phyloP scores from a whole-genome alignment of 92 coral and sea anemone genomes.

The Siderastrea siderea region DNA sequence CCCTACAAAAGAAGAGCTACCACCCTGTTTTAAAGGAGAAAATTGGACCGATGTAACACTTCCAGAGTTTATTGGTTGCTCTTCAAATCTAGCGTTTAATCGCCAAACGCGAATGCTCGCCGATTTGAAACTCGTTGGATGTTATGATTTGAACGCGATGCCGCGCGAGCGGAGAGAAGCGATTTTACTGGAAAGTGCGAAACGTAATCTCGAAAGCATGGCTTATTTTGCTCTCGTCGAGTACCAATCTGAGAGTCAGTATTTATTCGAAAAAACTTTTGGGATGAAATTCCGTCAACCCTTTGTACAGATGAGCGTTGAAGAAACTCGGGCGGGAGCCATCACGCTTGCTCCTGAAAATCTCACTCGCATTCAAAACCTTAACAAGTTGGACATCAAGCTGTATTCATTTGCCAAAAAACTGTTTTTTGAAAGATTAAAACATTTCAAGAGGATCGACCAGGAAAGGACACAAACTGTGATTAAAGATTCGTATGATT shows the following conservation, averaged over 20 bases:
- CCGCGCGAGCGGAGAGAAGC: slow-evolving; percentile 73
- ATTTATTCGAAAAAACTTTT: slow-evolving; percentile 93
- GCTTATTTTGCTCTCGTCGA: slow-evolving; percentile 95
- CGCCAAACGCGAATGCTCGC: slow-evolving; percentile 95
- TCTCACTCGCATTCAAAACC: slow-evolving; percentile 57
- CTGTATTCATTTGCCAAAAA: slow-evolving; percentile 87
- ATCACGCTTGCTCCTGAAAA: slow-evolving; percentile 36
- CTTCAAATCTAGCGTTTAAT: slow-evolving; percentile 89
- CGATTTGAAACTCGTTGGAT: slow-evolving; percentile 82
- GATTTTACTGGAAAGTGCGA: slow-evolving; percentile 87
- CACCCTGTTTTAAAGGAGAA: slow-evolving; percentile 85
- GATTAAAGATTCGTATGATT: slow-evolving; percentile 5
- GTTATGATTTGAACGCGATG: slow-evolving; percentile 75
- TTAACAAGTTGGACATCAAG: slow-evolving; percentile 78
- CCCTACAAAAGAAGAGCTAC: slow-evolving; percentile 78
- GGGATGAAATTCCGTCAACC: slow-evolving; percentile 80
- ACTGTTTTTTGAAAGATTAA: slow-evolving; percentile 85
- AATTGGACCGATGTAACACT: slow-evolving; percentile 86
- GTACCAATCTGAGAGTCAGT: slow-evolving; percentile 92
- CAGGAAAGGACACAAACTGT: not conserved
- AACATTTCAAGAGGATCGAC: slow-evolving; percentile 66
- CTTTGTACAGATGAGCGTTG: slow-evolving; percentile 72
- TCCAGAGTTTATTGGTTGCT: slow-evolving; percentile 75
- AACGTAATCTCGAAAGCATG: slow-evolving; percentile 81
- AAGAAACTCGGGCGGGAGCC: slow-evolving; percentile 81